These are phyloP conservation scores for Coenonympha glycerion DNA, from an alignment of 2,888 invertebrate genomes.

Conservation along the genomic window DNA sequence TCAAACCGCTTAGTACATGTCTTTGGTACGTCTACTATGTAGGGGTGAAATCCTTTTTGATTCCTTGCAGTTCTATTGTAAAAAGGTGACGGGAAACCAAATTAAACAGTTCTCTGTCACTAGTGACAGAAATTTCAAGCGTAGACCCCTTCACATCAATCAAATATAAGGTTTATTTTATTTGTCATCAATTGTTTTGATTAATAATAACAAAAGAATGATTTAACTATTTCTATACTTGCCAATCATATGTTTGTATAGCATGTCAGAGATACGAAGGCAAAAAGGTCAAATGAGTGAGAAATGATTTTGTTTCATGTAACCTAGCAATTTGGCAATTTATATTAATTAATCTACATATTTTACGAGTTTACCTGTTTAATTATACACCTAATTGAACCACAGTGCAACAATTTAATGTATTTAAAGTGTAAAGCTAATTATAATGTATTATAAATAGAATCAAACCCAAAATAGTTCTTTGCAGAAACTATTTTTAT, in stretches of 20 bases:
- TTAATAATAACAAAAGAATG: too few species aligned
- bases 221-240: too few species aligned
- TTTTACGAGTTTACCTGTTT: background rate
- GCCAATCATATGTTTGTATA: background rate
- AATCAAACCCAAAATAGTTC: constrained; percentile 15
- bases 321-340: background rate
- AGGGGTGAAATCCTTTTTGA: too few species aligned
- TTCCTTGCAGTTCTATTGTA: too few species aligned
- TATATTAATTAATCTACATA: background rate
- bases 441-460: background rate
- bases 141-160: too few species aligned
- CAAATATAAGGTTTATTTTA: too few species aligned
- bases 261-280: background rate
- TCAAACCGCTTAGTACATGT: too few species aligned
- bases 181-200: too few species aligned
- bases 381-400: background rate
- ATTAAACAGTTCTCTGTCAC: too few species aligned
- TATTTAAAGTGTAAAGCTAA: background rate
- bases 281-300: background rate
- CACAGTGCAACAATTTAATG: background rate
- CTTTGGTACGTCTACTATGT: too few species aligned
- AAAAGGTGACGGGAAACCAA: too few species aligned
- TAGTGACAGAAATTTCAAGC: too few species aligned
- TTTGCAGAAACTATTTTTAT: constrained; percentile 10
- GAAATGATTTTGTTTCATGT: background rate